Evolutionary conservation across 2,113 vertebrate genomes (phyloP).

Genomic region (Ancistrus triradiatus): DNA sequence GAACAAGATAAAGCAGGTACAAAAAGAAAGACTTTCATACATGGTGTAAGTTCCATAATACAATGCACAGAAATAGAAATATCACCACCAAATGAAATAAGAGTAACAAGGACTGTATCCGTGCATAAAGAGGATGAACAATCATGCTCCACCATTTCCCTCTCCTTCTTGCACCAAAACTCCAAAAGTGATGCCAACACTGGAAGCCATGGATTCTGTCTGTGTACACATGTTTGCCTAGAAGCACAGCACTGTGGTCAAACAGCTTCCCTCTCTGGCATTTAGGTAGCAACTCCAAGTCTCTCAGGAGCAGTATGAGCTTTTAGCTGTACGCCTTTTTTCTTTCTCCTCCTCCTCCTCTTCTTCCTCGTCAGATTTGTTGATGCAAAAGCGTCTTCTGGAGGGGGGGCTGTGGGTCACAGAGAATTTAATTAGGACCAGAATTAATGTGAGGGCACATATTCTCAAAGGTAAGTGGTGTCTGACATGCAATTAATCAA

Average conservation of each 20-base stretch:
- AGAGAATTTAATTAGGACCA: background rate
- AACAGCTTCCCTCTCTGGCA: constrained; percentile 70
- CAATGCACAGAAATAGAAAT: background rate
- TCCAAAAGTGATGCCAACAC: constrained; percentile 1
- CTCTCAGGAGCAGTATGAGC: constrained; percentile 61
- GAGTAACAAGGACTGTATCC: background rate
- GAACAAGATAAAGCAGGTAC: background rate
- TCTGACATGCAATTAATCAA: background rate
- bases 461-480: background rate
- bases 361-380: constrained; percentile 82
- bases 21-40: background rate
- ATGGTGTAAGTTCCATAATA: constrained; percentile 9
- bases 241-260: constrained; percentile 50
- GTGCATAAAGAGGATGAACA: background rate
- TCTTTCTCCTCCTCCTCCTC: constrained; percentile 78
- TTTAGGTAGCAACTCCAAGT: constrained; percentile 70
- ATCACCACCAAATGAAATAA: constrained; percentile 8
- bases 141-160: background rate
- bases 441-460: background rate
- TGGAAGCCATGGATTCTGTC: background rate
- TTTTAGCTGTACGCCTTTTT: constrained; percentile 58
- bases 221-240: background rate
- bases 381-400: constrained; percentile 69
- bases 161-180: constrained; percentile 2
- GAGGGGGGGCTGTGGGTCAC: constrained; percentile 72